A percentile compares a stretch with the other conserved stretches of the same genome.
phyloP scores from a whole-genome alignment of 64 coral and sea anemone species.

The Pocillopora verrucosa region DNA sequence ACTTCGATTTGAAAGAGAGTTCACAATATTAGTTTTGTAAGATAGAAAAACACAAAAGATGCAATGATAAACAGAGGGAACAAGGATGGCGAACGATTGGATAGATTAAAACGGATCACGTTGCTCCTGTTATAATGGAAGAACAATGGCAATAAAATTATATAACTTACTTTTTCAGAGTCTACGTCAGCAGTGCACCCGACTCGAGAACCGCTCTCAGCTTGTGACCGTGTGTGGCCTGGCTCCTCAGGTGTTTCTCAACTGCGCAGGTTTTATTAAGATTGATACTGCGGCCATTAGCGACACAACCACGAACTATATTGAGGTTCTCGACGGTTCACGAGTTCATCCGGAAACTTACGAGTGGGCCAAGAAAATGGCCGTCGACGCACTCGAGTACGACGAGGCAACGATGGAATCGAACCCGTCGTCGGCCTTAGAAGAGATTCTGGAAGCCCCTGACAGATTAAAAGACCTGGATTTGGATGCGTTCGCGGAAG shows the following conservation, averaged over 20 bases:
- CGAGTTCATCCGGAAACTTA: conserved; percentile 97
- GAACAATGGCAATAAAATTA: neutral
- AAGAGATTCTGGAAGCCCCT: conserved; percentile 91
- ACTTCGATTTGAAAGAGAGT: no score
- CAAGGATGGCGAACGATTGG: no score
- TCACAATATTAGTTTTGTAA: no score
- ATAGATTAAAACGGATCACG: no score
- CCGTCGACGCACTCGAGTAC: conserved; percentile 95
- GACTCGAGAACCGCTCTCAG: conserved; percentile 95
- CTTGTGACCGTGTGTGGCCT: conserved; percentile 95
- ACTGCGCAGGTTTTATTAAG: conserved; percentile 97
- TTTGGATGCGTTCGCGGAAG: conserved; percentile 95
- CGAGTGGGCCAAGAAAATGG: conserved; percentile 99
- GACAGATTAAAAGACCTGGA: conserved; percentile 95
- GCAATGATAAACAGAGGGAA: no score
- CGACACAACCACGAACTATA: conserved; percentile 82
- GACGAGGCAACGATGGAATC: conserved; percentile 92
- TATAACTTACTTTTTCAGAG: conserved; percentile 48
- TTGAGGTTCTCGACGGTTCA: conserved; percentile 94
- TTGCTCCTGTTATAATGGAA: no score
- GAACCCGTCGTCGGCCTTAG: conserved; percentile 91
- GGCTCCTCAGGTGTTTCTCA: conserved; percentile 94
- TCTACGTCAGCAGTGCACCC: conserved; percentile 86
- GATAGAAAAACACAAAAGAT: no score
- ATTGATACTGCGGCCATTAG: conserved; percentile 93